These are phyloP conservation scores for Diarsia dahlii DNA, from an alignment of 2,888 invertebrate genomes.

Conservation along the genomic window DNA sequence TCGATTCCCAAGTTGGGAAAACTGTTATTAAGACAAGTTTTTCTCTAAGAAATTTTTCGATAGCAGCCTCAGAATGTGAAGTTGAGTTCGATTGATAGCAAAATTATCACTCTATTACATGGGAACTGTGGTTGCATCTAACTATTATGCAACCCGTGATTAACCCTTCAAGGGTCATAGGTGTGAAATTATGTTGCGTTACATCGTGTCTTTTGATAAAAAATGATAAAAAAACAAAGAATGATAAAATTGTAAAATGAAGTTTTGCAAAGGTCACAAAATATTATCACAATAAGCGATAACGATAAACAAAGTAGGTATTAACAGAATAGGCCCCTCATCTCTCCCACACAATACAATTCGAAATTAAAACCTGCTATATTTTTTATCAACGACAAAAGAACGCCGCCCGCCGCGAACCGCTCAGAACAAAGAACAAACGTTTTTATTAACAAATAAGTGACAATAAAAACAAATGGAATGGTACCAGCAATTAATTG, in stretches of 20 bases:
- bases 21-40: too few species aligned
- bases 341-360: slow-evolving; percentile 35
- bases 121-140: too few species aligned
- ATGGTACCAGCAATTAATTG: slow-evolving; percentile 76
- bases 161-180: background rate
- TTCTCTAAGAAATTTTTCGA: too few species aligned
- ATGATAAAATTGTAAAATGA: background rate
- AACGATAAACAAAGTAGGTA: background rate
- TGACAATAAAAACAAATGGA: slow-evolving; percentile 67
- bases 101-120: background rate
- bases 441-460: slow-evolving; percentile 67
- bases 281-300: background rate
- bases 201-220: background rate
- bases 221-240: too few species aligned
- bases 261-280: background rate
- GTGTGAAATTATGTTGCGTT: background rate
- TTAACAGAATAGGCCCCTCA: slow-evolving; percentile 5
- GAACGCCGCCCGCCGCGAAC: slow-evolving; percentile 36
- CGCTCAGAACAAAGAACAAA: slow-evolving; percentile 60
- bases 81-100: background rate
- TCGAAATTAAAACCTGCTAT: slow-evolving; percentile 31
- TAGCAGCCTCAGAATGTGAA: too few species aligned
- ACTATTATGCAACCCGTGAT: background rate
- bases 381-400: slow-evolving; percentile 52
- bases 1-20: too few species aligned